Percentiles rank a stretch among this genome's conserved stretches.
Evolutionary conservation across 2,888 invertebrate species (phyloP).

Genomic region (Cryptus armator): DNA sequence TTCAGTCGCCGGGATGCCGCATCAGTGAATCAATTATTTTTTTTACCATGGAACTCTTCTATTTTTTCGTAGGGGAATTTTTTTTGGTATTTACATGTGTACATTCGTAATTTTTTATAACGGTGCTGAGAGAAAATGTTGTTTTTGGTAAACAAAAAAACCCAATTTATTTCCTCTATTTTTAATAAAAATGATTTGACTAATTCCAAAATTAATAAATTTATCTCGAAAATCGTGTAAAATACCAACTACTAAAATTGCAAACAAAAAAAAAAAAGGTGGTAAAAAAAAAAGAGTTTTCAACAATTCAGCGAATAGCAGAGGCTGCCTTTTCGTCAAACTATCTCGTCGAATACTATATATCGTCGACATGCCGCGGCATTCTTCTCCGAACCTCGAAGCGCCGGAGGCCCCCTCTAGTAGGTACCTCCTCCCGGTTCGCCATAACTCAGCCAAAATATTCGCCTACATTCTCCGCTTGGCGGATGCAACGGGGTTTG

Average conservation of each 20-base stretch:
- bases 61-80: too few species aligned
- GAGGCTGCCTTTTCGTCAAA: conserved; percentile 35
- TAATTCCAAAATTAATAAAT: too few species aligned
- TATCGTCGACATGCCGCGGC: conserved; percentile 54
- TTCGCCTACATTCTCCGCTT: conserved; percentile 81
- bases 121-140: too few species aligned
- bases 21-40: too few species aligned
- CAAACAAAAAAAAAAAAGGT: too few species aligned
- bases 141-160: too few species aligned
- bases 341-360: conserved; percentile 56
- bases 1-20: too few species aligned
- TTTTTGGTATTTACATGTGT: too few species aligned
- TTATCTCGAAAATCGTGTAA: neutral
- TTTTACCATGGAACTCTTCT: too few species aligned
- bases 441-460: conserved; percentile 82
- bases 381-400: conserved; percentile 61
- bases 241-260: neutral
- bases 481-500: conserved; percentile 52
- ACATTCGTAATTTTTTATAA: too few species aligned
- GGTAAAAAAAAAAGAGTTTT: conserved; percentile 15
- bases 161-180: too few species aligned
- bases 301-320: conserved; percentile 66
- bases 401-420: conserved; percentile 52
- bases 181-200: too few species aligned
- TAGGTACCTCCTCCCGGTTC: conserved; percentile 60